Base-by-base conservation (phyloP, 2,797 vertebrate species). In the Sandelia bainsii region DNA sequence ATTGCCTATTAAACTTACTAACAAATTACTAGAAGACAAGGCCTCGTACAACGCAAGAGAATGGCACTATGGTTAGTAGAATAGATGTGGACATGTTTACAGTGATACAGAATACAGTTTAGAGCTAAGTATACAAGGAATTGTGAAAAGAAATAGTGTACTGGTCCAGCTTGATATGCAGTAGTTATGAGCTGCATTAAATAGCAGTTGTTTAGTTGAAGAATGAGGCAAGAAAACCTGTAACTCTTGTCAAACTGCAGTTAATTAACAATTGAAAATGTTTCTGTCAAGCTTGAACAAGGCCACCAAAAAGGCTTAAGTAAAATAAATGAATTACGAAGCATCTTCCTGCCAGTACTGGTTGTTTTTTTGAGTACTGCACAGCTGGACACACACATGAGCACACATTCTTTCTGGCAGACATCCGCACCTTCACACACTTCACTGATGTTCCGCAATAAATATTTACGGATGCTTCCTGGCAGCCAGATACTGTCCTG, bases 391-490 rank as follows among this genome's bases (percentile, higher is more conserved):
- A 88, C 73, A 79, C 75, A 82, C 77, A 73, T 20, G 17, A 73
- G 56, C 84, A 70, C 71, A 80, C 82, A 75, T 76, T 80, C 74
- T 85, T 77, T 72, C 82, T 93, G 90, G 89, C 85, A 93, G 80
- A 77, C 82, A 79, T 81, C 77, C 59, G 49, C 85, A 90, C 79
- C 81, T 90, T 90, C 88, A 89, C 86, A 92, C 87, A 90, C 78
- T 90, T 80, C 87, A 92, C 86, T 92, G 90, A 90, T 92, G 90
- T 91, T 89, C 79, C 27, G 81, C 83, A 88, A 91, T 93, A 93
- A 90, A 93, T 93, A 93, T 93, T 92, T 93, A 92, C 90, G 70
- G 86, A 91, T 68, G 69, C 82, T 83, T 89, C 82, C 89, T 91
- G 90, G 91, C 87, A 90, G 76, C 83, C 64, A 85, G 87, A 90